Percentiles rank a stretch among this genome's conserved stretches.
Evolutionary conservation across 2,797 vertebrate species (phyloP).

Genomic region (Lerista edwardsae): DNA sequence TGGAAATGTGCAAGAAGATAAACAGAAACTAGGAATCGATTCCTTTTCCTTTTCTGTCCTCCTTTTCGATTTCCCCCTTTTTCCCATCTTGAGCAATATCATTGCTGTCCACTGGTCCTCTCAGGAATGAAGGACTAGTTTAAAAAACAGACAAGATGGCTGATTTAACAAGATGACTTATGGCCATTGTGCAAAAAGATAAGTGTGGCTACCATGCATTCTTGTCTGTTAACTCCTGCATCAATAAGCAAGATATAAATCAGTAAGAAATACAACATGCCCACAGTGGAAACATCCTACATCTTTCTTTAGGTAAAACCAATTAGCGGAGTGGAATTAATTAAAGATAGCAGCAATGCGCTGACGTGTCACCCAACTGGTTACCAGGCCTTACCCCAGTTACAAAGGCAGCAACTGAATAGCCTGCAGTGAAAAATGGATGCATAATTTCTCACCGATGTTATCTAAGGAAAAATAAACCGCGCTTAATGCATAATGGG

Average conservation of each 20-base stretch:
- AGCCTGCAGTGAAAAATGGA: neutral
- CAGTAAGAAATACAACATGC: conserved; percentile 54
- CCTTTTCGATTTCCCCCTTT: conserved; percentile 2
- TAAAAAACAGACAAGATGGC: conserved; percentile 60
- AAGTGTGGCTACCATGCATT: conserved; percentile 55
- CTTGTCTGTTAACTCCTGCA: conserved; percentile 61
- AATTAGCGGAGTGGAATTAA: conserved; percentile 70
- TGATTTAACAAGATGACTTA: conserved; percentile 67
- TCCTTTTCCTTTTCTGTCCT: neutral
- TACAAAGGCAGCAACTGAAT: conserved; percentile 63
- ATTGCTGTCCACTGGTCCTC: conserved; percentile 49
- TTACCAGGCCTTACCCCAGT: conserved; percentile 59
- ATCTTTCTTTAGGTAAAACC: conserved; percentile 58
- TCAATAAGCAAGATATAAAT: conserved; percentile 61
- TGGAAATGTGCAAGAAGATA: conserved; percentile 4
- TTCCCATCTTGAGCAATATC: conserved; percentile 48
- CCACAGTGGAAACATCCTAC: conserved; percentile 49
- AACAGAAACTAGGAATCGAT: conserved; percentile 38
- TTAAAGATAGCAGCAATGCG: conserved; percentile 63
- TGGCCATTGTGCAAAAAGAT: conserved; percentile 61
- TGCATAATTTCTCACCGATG: neutral
- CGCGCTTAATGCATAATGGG: neutral
- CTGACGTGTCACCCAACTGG: conserved; percentile 53
- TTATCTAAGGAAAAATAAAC: neutral
- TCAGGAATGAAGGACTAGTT: conserved; percentile 46